phyloP scores from a whole-genome alignment of 2,113 vertebrate species.

The Poicephalus gulielmi region DNA sequence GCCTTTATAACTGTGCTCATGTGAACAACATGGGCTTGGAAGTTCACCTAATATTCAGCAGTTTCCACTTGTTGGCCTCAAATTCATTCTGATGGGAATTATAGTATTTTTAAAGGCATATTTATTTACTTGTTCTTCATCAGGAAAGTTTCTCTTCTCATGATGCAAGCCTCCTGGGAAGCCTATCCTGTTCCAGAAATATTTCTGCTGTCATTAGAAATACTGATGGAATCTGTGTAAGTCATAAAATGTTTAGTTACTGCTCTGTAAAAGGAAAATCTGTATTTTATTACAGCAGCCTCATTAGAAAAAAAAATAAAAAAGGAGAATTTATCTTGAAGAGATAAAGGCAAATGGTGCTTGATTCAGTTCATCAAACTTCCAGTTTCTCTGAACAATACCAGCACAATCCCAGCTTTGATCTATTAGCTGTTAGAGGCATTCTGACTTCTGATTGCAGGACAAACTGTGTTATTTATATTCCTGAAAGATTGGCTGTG shows the following conservation, averaged over 20 bases:
- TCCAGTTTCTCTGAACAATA: background rate
- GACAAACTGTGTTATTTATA: background rate
- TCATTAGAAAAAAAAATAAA: background rate
- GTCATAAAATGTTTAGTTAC: conserved; percentile 55
- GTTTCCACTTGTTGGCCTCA: background rate
- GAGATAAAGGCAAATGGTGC: background rate
- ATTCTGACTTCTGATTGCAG: background rate
- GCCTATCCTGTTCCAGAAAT: conserved; percentile 53
- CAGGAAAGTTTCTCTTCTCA: conserved; percentile 42
- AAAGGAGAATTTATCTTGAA: background rate
- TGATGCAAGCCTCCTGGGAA: conserved; percentile 37
- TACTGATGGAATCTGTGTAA: conserved; percentile 57
- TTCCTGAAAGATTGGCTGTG: background rate
- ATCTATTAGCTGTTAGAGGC: background rate
- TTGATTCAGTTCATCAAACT: background rate
- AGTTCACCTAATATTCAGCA: background rate
- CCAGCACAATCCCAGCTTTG: background rate
- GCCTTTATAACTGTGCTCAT: background rate
- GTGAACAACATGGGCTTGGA: background rate
- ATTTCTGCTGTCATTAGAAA: conserved; percentile 68
- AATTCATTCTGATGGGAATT: background rate
- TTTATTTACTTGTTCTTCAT: conserved; percentile 14
- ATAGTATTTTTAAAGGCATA: background rate
- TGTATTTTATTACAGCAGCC: conserved; percentile 24
- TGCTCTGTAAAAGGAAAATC: conserved; percentile 47